Evolutionary conservation across 2,888 invertebrate genomes (phyloP), one percentile per base, ranked within the genome.

Genomic region (Apotomis turbidana): DNA sequence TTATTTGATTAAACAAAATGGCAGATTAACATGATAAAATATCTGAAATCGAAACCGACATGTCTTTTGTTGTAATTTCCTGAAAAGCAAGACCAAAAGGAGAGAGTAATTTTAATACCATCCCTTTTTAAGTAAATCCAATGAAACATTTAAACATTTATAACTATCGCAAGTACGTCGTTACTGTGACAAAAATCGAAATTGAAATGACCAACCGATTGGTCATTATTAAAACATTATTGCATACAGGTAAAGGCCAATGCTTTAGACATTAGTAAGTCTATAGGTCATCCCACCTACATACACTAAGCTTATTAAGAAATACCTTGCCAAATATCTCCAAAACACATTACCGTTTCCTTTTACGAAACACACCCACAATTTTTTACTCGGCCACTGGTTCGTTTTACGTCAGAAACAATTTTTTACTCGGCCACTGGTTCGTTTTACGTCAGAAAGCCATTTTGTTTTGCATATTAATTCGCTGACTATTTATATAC

Each of bases 291-390:
- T 57, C 13, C 57, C 58, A 57, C 68, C 68, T 68, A 68, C 67
- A 10, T 67, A 54, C n/a, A 9, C 51, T 41, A 57, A 57, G 46
- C 51, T 52, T 41, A 71, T 72, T 62, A 52, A 72, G 72, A 72
- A 72, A 72, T 68, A 55, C 38, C 58, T 72, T 72, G 58, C 68
- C 36, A 59, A 72, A 72, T 72, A 62, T 58, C 57, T 59, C 46
- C 54, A 51, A 68, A 59, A 49, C 60, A 71, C 68, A 59, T 68
- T 52, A 68, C 61, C 58, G 58, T 59, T 68, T 72, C 72, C 72
- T 72, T 72, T 72, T 59, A 72, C 58, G 72, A 62, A n/a, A 68
- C 52, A 52, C 68, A 44, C 71, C 61, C 71, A 71, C 71, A n/a
- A 10, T 71, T 61, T 57, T 63, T 46, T 49, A 13, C 54, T 59